These are phyloP conservation scores for Pristionchus maxplancki DNA, from an alignment of 2,888 invertebrate genomes.

Conservation along the genomic window DNA sequence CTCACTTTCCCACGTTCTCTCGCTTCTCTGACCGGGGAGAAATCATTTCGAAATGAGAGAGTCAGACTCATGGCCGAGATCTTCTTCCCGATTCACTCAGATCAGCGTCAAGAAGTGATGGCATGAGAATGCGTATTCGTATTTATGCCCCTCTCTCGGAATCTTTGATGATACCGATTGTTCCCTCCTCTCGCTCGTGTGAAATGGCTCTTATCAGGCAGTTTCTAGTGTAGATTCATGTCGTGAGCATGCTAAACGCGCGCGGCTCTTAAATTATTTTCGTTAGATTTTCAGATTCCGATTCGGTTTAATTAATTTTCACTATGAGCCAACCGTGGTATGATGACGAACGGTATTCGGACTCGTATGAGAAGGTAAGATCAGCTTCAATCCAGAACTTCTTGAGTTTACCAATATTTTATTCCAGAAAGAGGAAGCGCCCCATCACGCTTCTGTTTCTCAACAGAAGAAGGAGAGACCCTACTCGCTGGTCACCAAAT, in stretches of 20 bases:
- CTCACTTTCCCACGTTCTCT: background rate
- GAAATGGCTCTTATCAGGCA: background rate
- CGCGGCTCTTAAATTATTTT: too few species aligned
- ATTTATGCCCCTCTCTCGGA: background rate
- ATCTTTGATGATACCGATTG: background rate
- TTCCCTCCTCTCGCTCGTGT: background rate
- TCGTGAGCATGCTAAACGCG: background rate
- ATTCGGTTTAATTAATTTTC: background rate
- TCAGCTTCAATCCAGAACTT: too few species aligned
- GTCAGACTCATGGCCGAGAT: background rate
- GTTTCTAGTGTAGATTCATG: too few species aligned
- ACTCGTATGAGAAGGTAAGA: background rate
- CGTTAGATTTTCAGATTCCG: too few species aligned
- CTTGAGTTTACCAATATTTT: background rate
- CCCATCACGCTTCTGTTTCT: background rate
- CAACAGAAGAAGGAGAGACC: conserved; percentile 53
- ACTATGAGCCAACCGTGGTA: background rate
- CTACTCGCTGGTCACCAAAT: conserved; percentile 67
- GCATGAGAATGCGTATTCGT: background rate
- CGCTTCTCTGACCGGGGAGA: background rate
- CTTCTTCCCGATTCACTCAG: background rate
- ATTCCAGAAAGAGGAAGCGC: background rate
- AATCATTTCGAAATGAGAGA: background rate
- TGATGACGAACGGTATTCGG: background rate
- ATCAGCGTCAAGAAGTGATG: background rate